Evolutionary conservation across 2,113 vertebrate genomes (phyloP), one percentile per base, ranked within the genome.

Genomic region (Zingel zingel): DNA sequence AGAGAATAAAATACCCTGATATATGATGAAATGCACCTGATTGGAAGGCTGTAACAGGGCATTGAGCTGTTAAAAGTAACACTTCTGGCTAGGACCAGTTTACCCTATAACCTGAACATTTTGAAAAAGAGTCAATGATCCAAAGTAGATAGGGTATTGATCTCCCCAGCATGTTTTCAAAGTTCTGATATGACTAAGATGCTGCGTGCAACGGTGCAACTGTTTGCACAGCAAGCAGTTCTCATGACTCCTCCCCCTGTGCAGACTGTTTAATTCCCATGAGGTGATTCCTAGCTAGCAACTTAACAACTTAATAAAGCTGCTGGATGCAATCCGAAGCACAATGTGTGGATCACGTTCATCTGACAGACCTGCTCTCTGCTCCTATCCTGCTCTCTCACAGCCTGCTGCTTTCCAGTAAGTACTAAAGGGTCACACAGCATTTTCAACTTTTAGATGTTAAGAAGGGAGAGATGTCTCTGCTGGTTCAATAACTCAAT

Each of bases 281-380:
- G 87, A 91, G 89, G 83, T 87, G 90, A 93, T 91, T 87, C 83
- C 88, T 6, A 39, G 76, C 82, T 87, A 87, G 73, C 84, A 87
- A 83, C 91, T 77, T 83, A 92, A 91, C 84, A 87, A 83, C 91
- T 77, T 83, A 92, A 91, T 94, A 94, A 94, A 93, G 88, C 88
- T 85, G 75, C 83, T 84, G 86, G 84, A 89, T 85, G 75, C 91
- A 58, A 76, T 92, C 92, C 57, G 45, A 56, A 88, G 74, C 86
- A 89, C 74, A 86, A 93, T 88, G 90, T 83, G 90, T 69, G 86
- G 86, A 69, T 85, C 91, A 79, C 83, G 84, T 88, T 90, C 88
- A 10, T 81, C 83, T 81, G 84, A 92, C 86, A 89, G 88, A 84
- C 71, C 65, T 30, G 67, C 82, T 80, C 82, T 86, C 82, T 77